Base-by-base conservation (phyloP, 1,140 invertebrate species). In the Ips typographus region DNA sequence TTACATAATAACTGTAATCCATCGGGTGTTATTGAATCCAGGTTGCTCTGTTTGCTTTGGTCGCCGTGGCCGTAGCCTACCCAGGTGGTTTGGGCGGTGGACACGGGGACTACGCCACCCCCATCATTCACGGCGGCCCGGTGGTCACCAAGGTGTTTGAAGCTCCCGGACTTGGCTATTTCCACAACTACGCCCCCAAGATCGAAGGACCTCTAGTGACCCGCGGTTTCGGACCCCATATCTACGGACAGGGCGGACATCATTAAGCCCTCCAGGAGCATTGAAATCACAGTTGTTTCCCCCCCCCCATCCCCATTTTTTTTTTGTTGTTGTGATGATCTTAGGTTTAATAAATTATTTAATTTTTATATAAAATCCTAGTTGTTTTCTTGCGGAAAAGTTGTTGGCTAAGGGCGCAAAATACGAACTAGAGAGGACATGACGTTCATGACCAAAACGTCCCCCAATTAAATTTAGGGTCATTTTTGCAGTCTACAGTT, bases 261-360 rank as follows among this genome's bases (percentile, higher is more conserved):
- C 53, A 65, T 64, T 64, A 65, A 39, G 39, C 52, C 47, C 43
- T 2, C 47, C 51, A 61, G 7, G 8, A 5, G 60, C 40, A 41
- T 42, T 38, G 64, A 44, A 65, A 57, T 65, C 64, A 57, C 64
- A 57, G 53, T 52, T 7, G 5, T 53, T 40, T 55, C 37, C 49
- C 40, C 22, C 37, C 49, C 40, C 22, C 22, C 22, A 22, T 22
- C 22, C 22, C 22, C 22, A 22, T 22, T 22, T 22, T 57, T 43
- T 7, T 65, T 8, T 52, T 39, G 3, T 65, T 65, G 53, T 65
- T 65, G 62, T 65, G 62, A 65, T 65, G 62, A 65, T 65, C 62
- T 65, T 65, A 65, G 62, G 62, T 38, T 59, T 65, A 65, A 65
- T 65, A 65, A 65, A 65, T 65, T 65, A 65, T 65, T 65, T 57